These are phyloP conservation scores for Danio albolineatus DNA, from an alignment of 2,797 vertebrate species.

Conservation along the genomic window DNA sequence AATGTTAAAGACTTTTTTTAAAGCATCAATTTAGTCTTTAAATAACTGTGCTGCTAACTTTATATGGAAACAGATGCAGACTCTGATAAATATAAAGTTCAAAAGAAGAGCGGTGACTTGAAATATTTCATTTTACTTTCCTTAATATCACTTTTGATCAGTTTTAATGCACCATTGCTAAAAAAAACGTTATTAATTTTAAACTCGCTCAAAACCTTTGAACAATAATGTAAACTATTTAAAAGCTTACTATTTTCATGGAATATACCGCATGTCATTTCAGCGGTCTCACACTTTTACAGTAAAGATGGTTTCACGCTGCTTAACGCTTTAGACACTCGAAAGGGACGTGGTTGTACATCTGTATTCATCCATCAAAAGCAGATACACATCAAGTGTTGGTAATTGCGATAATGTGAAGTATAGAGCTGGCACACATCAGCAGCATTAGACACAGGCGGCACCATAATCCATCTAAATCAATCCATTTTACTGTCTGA, in stretches of 20 bases:
- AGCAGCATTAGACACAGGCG: background rate
- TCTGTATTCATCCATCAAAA: constrained; percentile 18
- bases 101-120: background rate
- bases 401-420: constrained; percentile 28
- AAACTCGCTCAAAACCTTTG: too few relatives aligned
- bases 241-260: too few relatives aligned
- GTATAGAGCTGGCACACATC: background rate
- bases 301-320: background rate
- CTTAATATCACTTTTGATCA: too few relatives aligned
- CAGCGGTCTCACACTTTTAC: too few relatives aligned
- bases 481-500: constrained; percentile 3
- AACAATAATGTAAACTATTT: too few relatives aligned
- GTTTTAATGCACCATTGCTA: background rate
- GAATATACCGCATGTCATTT: background rate
- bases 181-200: background rate
- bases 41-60: background rate
- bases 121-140: background rate
- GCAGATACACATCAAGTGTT: constrained; percentile 9
- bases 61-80: background rate
- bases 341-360: background rate
- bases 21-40: background rate
- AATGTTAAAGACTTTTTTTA: too few relatives aligned
- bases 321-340: background rate
- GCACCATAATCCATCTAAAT: constrained; percentile 11
- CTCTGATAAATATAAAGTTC: background rate